phyloP scores from a whole-genome alignment of 2,888 invertebrate genomes.

The Eupithecia abbreviata region DNA sequence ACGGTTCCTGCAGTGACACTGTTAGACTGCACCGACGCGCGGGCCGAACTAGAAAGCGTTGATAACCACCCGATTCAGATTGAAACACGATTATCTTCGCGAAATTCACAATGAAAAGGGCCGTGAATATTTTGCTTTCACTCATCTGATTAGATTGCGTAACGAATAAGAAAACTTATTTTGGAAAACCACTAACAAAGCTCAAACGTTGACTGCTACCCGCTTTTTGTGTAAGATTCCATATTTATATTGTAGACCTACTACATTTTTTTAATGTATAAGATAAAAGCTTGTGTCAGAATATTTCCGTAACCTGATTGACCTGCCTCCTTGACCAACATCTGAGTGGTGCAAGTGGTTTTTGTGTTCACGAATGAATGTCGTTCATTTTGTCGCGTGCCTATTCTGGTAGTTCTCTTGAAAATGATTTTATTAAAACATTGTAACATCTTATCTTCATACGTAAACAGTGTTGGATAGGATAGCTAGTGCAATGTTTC shows the following conservation, averaged over 20 bases:
- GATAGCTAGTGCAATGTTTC: background rate
- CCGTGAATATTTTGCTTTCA: conserved; percentile 68
- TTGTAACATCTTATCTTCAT: too few relatives aligned
- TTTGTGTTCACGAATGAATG: conserved; percentile 38
- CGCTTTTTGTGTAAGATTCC: conserved; percentile 15
- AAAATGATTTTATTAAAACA: background rate
- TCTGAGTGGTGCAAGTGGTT: conserved; percentile 48
- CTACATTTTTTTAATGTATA: background rate
- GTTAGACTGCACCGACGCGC: conserved; percentile 31
- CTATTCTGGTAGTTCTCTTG: conserved; percentile 32
- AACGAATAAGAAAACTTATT: conserved; percentile 45
- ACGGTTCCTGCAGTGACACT: conserved; percentile 58
- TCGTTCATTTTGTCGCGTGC: conserved; percentile 25
- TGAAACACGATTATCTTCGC: conserved; percentile 61
- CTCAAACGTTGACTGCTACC: conserved; percentile 12
- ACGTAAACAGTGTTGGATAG: too few relatives aligned
- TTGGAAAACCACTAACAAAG: background rate
- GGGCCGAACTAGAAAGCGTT: conserved; percentile 68
- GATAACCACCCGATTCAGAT: conserved; percentile 62
- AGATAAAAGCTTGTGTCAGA: background rate
- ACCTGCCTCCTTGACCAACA: conserved; percentile 51
- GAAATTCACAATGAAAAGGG: conserved; percentile 70
- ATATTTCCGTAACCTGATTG: conserved; percentile 34
- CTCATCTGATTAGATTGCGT: conserved; percentile 59
- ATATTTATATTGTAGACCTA: background rate